These are phyloP conservation scores for Phaedon cochleariae DNA, from an alignment of 2,888 invertebrate genomes.

Conservation along the genomic window DNA sequence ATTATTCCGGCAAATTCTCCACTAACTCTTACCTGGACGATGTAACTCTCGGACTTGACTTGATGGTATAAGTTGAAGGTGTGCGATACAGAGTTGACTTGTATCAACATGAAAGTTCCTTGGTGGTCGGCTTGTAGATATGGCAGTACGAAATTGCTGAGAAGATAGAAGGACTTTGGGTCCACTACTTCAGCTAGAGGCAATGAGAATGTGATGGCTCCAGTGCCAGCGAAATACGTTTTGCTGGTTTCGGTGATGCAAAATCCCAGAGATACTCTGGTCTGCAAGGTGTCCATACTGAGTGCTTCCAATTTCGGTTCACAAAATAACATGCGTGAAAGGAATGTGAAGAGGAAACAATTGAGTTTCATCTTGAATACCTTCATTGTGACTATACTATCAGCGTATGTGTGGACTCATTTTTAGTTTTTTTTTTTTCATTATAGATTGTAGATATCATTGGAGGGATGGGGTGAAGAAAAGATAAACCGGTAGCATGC, in stretches of 20 bases:
- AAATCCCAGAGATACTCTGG: conserved; percentile 25
- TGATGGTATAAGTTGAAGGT: conserved; percentile 2
- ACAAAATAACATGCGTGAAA: neutral
- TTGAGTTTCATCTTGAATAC: neutral
- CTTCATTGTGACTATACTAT: neutral
- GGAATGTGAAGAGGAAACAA: neutral
- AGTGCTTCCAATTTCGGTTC: conserved; percentile 4
- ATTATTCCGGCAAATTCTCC: conserved; percentile 33
- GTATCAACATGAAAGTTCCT: conserved; percentile 29
- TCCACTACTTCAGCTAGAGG: conserved; percentile 17
- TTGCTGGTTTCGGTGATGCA: conserved; percentile 34
- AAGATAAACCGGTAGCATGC: neutral
- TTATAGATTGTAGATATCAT: neutral
- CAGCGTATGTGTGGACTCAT: neutral
- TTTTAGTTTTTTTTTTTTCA: neutral
- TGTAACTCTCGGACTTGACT: conserved; percentile 31
- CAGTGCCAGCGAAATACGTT: conserved; percentile 29
- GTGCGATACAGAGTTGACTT: conserved; percentile 4
- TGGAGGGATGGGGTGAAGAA: neutral
- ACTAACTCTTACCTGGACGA: conserved; percentile 37
- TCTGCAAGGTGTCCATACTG: conserved; percentile 10
- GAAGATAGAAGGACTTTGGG: conserved; percentile 16
- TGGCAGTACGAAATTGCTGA: conserved; percentile 26
- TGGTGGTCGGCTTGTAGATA: conserved; percentile 15
- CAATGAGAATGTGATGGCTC: conserved; percentile 26